phyloP scores from a whole-genome alignment of 2,113 vertebrate genomes.

The Labeo rohita region DNA sequence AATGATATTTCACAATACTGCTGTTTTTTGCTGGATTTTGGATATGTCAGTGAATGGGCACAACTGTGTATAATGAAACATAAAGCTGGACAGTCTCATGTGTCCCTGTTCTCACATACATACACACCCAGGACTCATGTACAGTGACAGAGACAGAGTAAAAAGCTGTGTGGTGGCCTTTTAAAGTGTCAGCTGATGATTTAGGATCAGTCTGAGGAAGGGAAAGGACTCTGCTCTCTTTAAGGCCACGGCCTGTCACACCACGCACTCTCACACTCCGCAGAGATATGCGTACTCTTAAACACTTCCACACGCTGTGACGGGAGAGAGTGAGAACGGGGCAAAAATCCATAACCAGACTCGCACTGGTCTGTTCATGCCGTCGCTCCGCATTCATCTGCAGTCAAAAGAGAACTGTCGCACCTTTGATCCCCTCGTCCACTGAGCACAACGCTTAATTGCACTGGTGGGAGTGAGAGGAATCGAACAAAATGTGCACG shows the following conservation, averaged over 20 bases:
- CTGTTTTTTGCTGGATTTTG: no score
- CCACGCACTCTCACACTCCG: slow-evolving; percentile 1
- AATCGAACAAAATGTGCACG: slow-evolving; percentile 32
- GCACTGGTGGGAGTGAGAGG: slow-evolving; percentile 41
- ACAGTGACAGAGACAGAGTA: slow-evolving; percentile 66
- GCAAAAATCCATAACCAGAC: slow-evolving; percentile 69
- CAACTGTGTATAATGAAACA: not conserved
- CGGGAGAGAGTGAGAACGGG: slow-evolving; percentile 15
- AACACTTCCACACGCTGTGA: not conserved
- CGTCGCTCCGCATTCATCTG: slow-evolving; percentile 66
- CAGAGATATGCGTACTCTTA: slow-evolving; percentile 12
- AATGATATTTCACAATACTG: no score
- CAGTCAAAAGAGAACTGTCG: slow-evolving; percentile 72
- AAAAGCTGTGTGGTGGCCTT: slow-evolving; percentile 71
- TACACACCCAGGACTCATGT: slow-evolving; percentile 46
- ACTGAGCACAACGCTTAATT: slow-evolving; percentile 68
- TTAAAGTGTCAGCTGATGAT: slow-evolving; percentile 75
- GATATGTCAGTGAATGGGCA: not conserved
- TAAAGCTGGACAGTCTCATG: not conserved
- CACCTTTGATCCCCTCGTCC: slow-evolving; percentile 66
- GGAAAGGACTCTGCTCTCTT: slow-evolving; percentile 35
- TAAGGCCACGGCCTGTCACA: slow-evolving; percentile 60
- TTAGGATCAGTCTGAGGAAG: slow-evolving; percentile 63
- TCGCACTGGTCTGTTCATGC: slow-evolving; percentile 53
- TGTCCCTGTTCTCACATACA: slow-evolving; percentile 3